Percentiles rank a stretch among this genome's conserved stretches.
phyloP scores from a whole-genome alignment of 1,140 invertebrate genomes.

The Aphelinus certus region DNA sequence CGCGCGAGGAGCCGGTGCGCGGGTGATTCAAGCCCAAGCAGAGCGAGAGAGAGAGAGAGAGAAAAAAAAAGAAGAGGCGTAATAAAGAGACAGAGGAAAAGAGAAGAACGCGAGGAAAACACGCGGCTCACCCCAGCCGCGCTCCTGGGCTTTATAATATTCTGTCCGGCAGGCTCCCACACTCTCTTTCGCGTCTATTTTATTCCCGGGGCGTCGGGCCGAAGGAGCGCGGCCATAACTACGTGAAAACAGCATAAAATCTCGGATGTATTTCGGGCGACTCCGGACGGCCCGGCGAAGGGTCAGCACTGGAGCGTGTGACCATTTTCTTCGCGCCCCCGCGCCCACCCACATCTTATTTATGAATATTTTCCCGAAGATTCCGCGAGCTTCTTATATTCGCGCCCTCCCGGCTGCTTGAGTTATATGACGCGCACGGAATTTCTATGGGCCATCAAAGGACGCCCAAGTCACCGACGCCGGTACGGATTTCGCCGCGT shows the following conservation, averaged over 20 bases:
- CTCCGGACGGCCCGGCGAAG: constrained; percentile 37
- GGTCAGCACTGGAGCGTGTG: constrained; percentile 61
- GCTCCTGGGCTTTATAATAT: constrained; percentile 59
- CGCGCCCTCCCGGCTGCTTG: neutral
- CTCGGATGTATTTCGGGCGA: constrained; percentile 30
- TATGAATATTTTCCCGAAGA: constrained; percentile 53
- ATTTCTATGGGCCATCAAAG: constrained; percentile 30
- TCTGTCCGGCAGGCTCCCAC: constrained; percentile 49
- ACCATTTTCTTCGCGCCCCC: constrained; percentile 54
- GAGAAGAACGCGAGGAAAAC: constrained; percentile 9
- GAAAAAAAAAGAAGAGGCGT: constrained; percentile 7
- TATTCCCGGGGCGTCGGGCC: neutral
- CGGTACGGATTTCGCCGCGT: neutral
- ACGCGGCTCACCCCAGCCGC: constrained; percentile 28
- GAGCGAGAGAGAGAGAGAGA: neutral
- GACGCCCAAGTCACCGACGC: neutral
- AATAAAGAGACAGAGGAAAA: constrained; percentile 27
- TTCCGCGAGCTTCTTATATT: constrained; percentile 34
- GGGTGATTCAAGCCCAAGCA: constrained; percentile 31
- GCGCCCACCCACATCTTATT: constrained; percentile 55
- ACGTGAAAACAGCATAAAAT: constrained; percentile 38
- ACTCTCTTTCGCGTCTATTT: constrained; percentile 17
- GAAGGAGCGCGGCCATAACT: neutral
- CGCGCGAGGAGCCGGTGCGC: neutral
- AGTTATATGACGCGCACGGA: constrained; percentile 39